These are phyloP conservation scores for Antheraea pernyi DNA, from an alignment of 1,140 invertebrate species.

Conservation along the genomic window DNA sequence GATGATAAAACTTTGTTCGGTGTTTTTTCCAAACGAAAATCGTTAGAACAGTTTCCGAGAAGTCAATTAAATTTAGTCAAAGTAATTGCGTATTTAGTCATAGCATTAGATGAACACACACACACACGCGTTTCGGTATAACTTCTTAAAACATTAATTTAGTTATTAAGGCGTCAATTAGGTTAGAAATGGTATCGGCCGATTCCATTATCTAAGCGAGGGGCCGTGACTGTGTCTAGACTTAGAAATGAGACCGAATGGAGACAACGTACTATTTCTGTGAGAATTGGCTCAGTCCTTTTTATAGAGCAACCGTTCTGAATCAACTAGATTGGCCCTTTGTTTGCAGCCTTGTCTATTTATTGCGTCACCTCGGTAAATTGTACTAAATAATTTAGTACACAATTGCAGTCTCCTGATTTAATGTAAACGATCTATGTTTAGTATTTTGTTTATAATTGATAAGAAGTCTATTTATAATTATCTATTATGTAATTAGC, in stretches of 20 bases:
- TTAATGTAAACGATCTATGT: background rate
- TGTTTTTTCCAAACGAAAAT: no score
- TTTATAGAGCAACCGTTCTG: constrained; percentile 7
- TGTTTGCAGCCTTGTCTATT: background rate
- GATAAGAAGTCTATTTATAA: background rate
- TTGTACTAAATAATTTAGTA: background rate
- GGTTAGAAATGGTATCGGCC: constrained; percentile 7
- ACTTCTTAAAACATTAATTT: no score
- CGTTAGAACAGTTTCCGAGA: no score
- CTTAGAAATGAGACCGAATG: constrained; percentile 23
- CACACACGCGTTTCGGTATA: no score
- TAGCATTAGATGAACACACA: no score
- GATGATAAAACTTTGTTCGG: no score
- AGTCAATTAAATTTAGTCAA: no score
- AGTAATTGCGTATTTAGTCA: no score
- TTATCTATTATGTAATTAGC: background rate
- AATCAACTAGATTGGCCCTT: constrained; percentile 11
- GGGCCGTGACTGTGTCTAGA: constrained; percentile 29
- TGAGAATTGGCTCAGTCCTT: constrained; percentile 12
- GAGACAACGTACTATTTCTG: constrained; percentile 12
- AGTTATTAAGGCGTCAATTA: background rate
- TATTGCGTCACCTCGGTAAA: background rate
- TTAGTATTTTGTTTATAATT: no score
- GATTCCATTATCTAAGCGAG: constrained; percentile 28
- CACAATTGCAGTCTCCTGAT: background rate